Percentiles rank a stretch among this genome's conserved stretches.
Evolutionary conservation across 2,113 vertebrate genomes (phyloP).

Genomic region (Phocoena sinus): DNA sequence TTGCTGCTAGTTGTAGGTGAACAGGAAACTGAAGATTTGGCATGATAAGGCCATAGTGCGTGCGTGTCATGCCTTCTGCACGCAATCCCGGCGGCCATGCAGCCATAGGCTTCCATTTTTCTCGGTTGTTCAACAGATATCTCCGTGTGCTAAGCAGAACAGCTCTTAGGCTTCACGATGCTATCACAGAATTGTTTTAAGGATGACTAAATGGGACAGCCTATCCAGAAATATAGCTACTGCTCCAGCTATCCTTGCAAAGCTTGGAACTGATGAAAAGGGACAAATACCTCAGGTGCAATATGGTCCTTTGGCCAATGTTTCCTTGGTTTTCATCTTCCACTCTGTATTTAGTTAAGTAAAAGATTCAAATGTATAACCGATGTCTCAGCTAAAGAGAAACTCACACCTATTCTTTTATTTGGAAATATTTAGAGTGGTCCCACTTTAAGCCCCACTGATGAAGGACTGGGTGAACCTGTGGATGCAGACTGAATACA

Average conservation of each 20-base stretch:
- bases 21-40: neutral
- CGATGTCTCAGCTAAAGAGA: neutral
- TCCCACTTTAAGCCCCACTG: neutral
- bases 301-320: neutral
- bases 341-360: neutral
- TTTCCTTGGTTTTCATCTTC: neutral
- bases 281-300: neutral
- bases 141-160: conserved; percentile 8
- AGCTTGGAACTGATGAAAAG: neutral
- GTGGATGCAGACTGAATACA: conserved; percentile 70
- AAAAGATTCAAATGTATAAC: neutral
- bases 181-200: neutral
- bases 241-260: neutral
- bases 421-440: neutral
- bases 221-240: neutral
- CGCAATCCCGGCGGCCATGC: conserved; percentile 20
- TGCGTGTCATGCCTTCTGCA: neutral
- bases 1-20: neutral
- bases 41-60: neutral
- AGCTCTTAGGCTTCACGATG: neutral
- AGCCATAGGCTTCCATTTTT: conserved; percentile 13
- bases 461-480: conserved; percentile 57
- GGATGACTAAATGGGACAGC: neutral
- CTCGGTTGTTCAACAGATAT: neutral
- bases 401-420: conserved; percentile 3